These are phyloP conservation scores for Metopia argyrocephala DNA, from an alignment of 2,888 invertebrate genomes.

Conservation along the genomic window DNA sequence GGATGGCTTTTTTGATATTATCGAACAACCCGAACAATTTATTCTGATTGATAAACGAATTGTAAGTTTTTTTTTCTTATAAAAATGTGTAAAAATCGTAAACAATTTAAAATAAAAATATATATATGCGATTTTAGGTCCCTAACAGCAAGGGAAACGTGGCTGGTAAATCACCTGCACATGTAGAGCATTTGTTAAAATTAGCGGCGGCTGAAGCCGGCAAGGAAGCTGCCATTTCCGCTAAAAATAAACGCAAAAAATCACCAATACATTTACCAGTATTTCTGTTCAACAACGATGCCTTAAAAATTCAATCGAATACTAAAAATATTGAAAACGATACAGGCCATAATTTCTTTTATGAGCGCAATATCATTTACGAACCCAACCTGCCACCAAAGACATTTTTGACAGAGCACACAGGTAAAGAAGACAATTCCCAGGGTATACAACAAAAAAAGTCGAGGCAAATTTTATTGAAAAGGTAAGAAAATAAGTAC, in stretches of 20 bases:
- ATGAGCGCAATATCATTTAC: conserved; percentile 71
- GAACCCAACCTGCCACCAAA: conserved; percentile 67
- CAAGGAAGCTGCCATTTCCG: conserved; percentile 44
- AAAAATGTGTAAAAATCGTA: no score
- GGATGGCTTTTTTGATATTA: conserved; percentile 67
- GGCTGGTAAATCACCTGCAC: conserved; percentile 62
- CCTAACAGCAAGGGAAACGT: conserved; percentile 64
- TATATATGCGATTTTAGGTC: conserved; percentile 52
- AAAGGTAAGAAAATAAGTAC: conserved; percentile 64
- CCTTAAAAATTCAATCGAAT: conserved; percentile 74
- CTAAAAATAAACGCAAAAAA: conserved; percentile 64
- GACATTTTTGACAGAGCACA: conserved; percentile 64
- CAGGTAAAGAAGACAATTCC: conserved; percentile 69
- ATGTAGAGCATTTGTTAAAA: conserved; percentile 62
- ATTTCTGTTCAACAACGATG: conserved; percentile 70
- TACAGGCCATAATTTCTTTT: conserved; percentile 71
- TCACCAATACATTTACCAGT: conserved; percentile 65
- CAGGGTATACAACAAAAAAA: conserved; percentile 68
- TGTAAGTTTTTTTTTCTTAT: conserved; percentile 48
- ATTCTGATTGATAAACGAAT: conserved; percentile 61
- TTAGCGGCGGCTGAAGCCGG: conserved; percentile 59
- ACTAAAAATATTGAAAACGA: conserved; percentile 72
- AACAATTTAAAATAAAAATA: neutral
- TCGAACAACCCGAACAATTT: conserved; percentile 68
- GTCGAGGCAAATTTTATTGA: conserved; percentile 66